Evolutionary conservation across 2,113 vertebrate genomes (phyloP).

Genomic region (Lophius piscatorius): DNA sequence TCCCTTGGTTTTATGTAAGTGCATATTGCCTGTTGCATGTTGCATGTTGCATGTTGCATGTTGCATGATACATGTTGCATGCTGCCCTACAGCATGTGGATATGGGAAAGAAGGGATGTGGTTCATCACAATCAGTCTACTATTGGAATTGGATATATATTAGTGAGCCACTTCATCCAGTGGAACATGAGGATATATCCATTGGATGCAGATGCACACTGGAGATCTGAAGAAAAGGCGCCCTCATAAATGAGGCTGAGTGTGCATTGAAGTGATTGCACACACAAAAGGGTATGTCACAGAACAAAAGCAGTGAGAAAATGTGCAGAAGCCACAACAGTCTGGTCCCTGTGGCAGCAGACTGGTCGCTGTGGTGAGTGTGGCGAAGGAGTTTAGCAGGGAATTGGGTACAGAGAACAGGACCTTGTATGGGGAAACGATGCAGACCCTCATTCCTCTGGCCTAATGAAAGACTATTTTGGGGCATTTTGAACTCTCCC

Average conservation of each 20-base stretch:
- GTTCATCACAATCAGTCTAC: conserved; percentile 21
- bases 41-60: too few relatives aligned
- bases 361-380: conserved; percentile 38
- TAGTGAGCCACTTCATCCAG: conserved; percentile 13
- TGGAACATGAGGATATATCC: conserved; percentile 5
- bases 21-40: conserved; percentile 12
- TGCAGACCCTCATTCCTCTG: conserved; percentile 76
- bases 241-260: conserved; percentile 1
- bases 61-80: too few relatives aligned
- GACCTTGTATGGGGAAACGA: conserved; percentile 81
- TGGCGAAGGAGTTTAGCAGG: conserved; percentile 24
- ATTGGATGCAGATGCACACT: not conserved
- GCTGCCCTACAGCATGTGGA: too few relatives aligned
- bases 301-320: conserved; percentile 35
- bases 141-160: too few relatives aligned
- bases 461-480: conserved; percentile 77
- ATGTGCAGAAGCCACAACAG: conserved; percentile 7
- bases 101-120: conserved; percentile 30
- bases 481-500: conserved; percentile 79
- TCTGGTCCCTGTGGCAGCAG: conserved; percentile 21
- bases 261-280: conserved; percentile 11
- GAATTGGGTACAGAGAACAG: conserved; percentile 43
- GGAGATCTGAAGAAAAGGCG: conserved; percentile 3
- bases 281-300: conserved; percentile 7
- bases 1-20: not conserved